Base-by-base conservation (phyloP, 2,113 vertebrate genomes). In the Paedocypris sp. region DNA sequence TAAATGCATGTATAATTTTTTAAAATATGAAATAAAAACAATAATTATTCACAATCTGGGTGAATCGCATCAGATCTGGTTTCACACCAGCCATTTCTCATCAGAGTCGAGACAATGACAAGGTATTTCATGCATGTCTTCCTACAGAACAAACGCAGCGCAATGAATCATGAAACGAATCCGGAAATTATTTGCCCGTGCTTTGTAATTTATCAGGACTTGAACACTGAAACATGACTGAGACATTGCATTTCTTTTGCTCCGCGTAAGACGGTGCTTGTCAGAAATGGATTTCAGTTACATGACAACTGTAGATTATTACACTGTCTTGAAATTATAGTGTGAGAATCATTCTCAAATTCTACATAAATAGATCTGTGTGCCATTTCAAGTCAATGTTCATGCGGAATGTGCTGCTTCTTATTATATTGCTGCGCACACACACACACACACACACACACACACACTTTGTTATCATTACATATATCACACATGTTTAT, bases 161-260 rank as follows among this genome's bases (percentile, higher is more conserved):
- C 62, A 65, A 46, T 66, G 57, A 66, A 61, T 66, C 67, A 53
- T 64, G 60, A 69, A 69, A 65, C 48, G 53, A 58, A 52, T 64
- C 31, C 39, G 38, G 56, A 65, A 47, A 46, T 61, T 49, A 36
- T n/a, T 45, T 65, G 49, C 38, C 22, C 23, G n/a, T 45, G 60
- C 62, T 28, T 9, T 51, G 68, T 60, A 60, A 65, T 65, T 64
- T 63, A 61, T 49, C 42, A 42, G 19, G 49, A 41, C n/a, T 61
- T 12, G 4, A 38, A 42, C 41, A 56, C 50, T 15, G 42, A 48
- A 56, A 47, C 42, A 18, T 19, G 53, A 49, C 38, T 42, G 23
- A 20, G 23, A 45, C 45, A 58, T 39, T 42, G 31, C 36, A 36
- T 11, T 58, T 45, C 26, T 68, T 51, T 12, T 39, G 20, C 13